Base-by-base conservation (phyloP, 2,113 vertebrate species). In the Thunnus maccoyii region DNA sequence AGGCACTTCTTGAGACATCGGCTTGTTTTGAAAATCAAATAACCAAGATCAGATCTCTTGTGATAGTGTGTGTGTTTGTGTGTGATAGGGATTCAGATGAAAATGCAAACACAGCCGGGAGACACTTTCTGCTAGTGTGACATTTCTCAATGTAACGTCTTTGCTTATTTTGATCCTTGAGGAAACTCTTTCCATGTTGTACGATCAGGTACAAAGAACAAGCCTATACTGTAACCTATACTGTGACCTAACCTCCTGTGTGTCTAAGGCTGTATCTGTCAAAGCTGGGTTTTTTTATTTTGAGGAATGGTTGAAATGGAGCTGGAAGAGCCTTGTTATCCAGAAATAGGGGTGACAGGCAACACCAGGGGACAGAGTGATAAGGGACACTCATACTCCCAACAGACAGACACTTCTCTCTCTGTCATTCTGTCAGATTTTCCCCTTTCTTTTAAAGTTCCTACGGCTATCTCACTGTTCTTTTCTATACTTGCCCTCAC, bases 311-410 rank as follows among this genome's bases (percentile, higher is more conserved):
- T 64, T 78, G 63, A 78, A 76, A 55, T 60, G 25, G 72, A 57
- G 72, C 78, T 68, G 52, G 76, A 57, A 61, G 27, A 62, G 52
- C 27, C 82, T 88, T 83, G 68, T 83, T 85, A 85, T 79, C 57
- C 48, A 68, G 83, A 83, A 76, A 83, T 71, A 6, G 47, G 32
- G 46, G 32, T 79, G 67, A 84, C 76, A 74, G 73, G 72, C 27
- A 66, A 76, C 60, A 75, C 57, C 68, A 57, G 27, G 72, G 85
- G 46, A 86, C 48, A 17, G 62, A 76, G 51, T 64, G 83, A 86
- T 82, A 76, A 72, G 75, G 52, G 68, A 79, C 78, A 79, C 70
- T 72, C 69, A 54, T 78, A 69, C 64, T 83, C 68, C 80, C 84
- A 62, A 18, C 14, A 60, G 74, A 75, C 67, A 54, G 54, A 47